These are phyloP conservation scores for Tenthredo livida DNA, from an alignment of 2,888 invertebrate species.

Conservation along the genomic window DNA sequence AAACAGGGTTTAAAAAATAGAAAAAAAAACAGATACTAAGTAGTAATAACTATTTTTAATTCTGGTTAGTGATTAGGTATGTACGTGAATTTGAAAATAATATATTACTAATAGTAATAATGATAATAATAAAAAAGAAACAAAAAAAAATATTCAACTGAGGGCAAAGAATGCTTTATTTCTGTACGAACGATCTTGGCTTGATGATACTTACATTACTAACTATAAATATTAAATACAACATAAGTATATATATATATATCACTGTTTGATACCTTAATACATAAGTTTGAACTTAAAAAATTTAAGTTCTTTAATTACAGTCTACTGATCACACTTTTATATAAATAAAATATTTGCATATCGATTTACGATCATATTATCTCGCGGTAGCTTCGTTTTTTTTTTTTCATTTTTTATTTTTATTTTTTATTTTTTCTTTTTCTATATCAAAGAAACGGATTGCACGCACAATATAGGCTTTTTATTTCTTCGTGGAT, in stretches of 20 bases:
- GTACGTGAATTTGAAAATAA: slow-evolving; percentile 24
- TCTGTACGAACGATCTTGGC: slow-evolving; percentile 22
- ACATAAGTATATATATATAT: slow-evolving; percentile 37
- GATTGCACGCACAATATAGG: slow-evolving; percentile 22
- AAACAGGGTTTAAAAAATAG: neutral
- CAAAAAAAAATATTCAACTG: slow-evolving; percentile 3
- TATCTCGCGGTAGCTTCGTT: slow-evolving; percentile 26
- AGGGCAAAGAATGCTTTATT: slow-evolving; percentile 24
- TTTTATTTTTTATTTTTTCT: neutral
- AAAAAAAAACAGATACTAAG: neutral
- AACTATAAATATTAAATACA: slow-evolving; percentile 48
- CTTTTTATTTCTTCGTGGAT: neutral
- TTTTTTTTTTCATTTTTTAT: neutral
- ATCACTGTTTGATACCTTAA: slow-evolving; percentile 51
- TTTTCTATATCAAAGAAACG: slow-evolving; percentile 13
- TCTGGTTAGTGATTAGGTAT: slow-evolving; percentile 14
- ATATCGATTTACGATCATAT: slow-evolving; percentile 34
- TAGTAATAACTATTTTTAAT: slow-evolving; percentile 3
- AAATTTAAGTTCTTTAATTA: slow-evolving; percentile 39
- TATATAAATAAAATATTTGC: slow-evolving; percentile 53
- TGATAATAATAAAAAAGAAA: neutral
- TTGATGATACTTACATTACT: slow-evolving; percentile 44
- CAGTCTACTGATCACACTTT: slow-evolving; percentile 52
- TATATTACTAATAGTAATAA: neutral
- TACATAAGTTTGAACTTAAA: slow-evolving; percentile 46